These are phyloP conservation scores for Gymnoscopelus microlampas DNA, from an alignment of 2,797 vertebrate genomes.

Conservation along the genomic window DNA sequence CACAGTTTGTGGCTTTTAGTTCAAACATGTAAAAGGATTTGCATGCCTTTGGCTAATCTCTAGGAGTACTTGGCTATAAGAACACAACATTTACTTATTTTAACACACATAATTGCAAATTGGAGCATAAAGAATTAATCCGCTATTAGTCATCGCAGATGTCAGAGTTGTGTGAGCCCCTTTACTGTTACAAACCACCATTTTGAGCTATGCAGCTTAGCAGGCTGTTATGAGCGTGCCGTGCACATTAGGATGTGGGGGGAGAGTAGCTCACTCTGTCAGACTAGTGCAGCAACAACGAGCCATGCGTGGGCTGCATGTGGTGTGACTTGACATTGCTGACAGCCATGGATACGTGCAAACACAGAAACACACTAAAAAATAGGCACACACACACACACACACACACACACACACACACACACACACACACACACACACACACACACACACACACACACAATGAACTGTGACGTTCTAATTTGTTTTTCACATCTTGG, in stretches of 20 bases:
- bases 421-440: background rate
- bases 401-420: too few relatives aligned
- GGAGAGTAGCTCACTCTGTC: conserved; percentile 23
- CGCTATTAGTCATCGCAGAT: conserved; percentile 71
- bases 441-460: conserved; percentile 22
- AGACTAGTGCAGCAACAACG: conserved; percentile 47
- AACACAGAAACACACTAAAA: background rate
- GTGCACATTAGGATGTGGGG: conserved; percentile 25
- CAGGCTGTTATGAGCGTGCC: conserved; percentile 41
- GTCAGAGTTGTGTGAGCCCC: conserved; percentile 55
- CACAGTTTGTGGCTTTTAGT: conserved; percentile 57
- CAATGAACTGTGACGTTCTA: conserved; percentile 41
- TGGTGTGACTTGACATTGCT: conserved; percentile 48
- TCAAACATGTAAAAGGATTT: conserved; percentile 70
- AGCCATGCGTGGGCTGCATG: conserved; percentile 31
- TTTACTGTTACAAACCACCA: conserved; percentile 50
- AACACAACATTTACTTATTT: conserved; percentile 67
- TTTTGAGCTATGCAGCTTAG: conserved; percentile 50
- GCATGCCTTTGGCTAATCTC: conserved; percentile 66
- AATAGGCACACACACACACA: too few relatives aligned
- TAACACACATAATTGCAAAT: conserved; percentile 76
- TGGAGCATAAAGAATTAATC: conserved; percentile 75
- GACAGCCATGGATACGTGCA: conserved; percentile 33
- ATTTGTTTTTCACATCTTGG: conserved; percentile 56
- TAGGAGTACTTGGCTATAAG: conserved; percentile 58